Conservation (phyloP, 2,113 vertebrate genomes). For the Eulemur macaco region DNA sequence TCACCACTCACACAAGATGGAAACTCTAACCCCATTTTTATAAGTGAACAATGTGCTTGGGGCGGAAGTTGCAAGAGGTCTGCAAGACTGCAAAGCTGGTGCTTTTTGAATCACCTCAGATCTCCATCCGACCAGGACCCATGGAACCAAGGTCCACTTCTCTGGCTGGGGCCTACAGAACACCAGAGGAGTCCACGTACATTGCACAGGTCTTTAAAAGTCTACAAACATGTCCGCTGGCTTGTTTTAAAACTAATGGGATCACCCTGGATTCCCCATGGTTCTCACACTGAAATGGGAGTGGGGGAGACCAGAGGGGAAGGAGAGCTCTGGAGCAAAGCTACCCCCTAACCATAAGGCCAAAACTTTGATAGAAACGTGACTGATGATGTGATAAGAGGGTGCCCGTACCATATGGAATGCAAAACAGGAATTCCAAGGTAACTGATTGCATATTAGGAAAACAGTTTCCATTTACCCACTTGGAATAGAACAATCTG, state of each 20-base stretch:
- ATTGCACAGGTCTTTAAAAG: conserved; percentile 33
- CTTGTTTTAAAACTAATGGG: conserved; percentile 68
- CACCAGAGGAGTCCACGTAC: conserved; percentile 8
- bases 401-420: conserved; percentile 29
- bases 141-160: neutral
- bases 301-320: no score
- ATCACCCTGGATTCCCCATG: conserved; percentile 57
- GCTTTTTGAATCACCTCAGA: neutral
- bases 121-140: neutral
- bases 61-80: neutral
- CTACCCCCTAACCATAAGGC: conserved; percentile 49
- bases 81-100: neutral
- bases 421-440: conserved; percentile 68
- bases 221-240: conserved; percentile 27
- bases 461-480: conserved; percentile 64
- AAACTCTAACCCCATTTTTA: neutral
- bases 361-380: conserved; percentile 39
- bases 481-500: conserved; percentile 51
- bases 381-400: conserved; percentile 69
- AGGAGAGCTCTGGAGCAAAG: conserved; percentile 57
- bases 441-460: conserved; percentile 61
- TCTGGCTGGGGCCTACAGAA: neutral
- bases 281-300: conserved; percentile 28
- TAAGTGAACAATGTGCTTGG: neutral
- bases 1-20: neutral